Conservation (phyloP, 2,113 vertebrate species). For the Colossoma macropomum region DNA sequence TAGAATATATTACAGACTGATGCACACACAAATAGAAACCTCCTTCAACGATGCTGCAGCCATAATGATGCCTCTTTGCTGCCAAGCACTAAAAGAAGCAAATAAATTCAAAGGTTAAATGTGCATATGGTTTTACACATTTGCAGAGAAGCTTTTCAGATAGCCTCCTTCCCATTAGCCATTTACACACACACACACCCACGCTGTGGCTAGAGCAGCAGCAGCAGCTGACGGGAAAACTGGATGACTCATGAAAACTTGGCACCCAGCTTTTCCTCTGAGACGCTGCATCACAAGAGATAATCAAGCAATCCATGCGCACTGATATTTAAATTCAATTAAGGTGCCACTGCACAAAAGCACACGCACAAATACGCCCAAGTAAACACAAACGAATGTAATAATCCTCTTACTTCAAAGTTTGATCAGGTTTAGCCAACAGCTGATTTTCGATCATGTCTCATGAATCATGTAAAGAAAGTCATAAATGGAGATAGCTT, state of each 20-base stretch:
- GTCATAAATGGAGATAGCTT: too few species aligned
- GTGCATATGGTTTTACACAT: not conserved
- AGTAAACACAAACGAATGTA: not conserved
- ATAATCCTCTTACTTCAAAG: not conserved
- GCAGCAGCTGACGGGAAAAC: conserved; percentile 4
- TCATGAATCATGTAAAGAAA: too few species aligned
- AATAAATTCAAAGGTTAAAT: not conserved
- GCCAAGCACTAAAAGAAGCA: not conserved
- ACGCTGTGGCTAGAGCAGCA: not conserved
- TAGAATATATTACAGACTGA: not conserved
- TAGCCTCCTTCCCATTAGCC: not conserved
- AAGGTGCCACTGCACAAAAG: not conserved
- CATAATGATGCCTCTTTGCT: not conserved
- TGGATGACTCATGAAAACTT: not conserved
- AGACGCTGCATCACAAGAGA: conserved; percentile 1
- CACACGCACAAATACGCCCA: not conserved
- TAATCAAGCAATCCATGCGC: conserved; percentile 2
- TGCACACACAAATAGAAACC: not conserved
- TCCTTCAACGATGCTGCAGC: not conserved
- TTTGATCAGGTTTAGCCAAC: not conserved
- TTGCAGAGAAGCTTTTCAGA: not conserved
- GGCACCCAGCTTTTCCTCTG: not conserved
- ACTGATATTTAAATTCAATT: conserved; percentile 46
- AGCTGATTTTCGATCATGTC: not conserved
- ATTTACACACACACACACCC: not conserved